Conservation (phyloP, 2,888 invertebrate species). For the Archips xylosteana region DNA sequence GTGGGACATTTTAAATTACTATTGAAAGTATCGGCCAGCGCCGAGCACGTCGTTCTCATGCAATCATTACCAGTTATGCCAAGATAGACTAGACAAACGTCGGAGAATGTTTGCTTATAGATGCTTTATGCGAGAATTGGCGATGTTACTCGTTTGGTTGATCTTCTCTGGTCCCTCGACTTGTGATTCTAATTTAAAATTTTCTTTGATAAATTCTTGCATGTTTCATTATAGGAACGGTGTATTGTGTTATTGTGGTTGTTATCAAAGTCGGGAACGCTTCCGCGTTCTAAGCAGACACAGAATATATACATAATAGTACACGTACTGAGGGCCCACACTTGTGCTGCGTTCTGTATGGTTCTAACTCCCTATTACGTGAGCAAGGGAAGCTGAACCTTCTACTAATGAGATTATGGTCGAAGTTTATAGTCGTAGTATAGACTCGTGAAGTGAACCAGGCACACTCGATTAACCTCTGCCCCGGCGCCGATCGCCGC, state of each 20-base stretch:
- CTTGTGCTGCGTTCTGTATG: conserved; percentile 3
- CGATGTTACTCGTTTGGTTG: not conserved
- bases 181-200: conserved; percentile 1
- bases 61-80: not conserved
- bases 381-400: not conserved
- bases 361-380: not conserved
- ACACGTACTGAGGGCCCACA: conserved; percentile 33
- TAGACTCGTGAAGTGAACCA: conserved; percentile 46
- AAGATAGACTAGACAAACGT: not conserved
- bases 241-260: conserved; percentile 65
- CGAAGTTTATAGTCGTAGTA: not conserved
- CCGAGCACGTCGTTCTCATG: not conserved
- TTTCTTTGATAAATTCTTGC: conserved; percentile 22
- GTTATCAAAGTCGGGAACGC: conserved; percentile 52
- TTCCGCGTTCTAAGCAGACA: conserved; percentile 55
- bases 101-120: not conserved
- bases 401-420: not conserved
- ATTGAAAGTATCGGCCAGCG: conserved; percentile 6
- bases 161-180: not conserved
- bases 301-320: conserved; percentile 37
- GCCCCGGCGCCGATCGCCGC: conserved; percentile 52
- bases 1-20: conserved; percentile 14
- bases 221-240: conserved; percentile 29
- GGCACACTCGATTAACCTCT: conserved; percentile 76
- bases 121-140: not conserved